phyloP scores from a whole-genome alignment of 2,888 invertebrate species.

The Ectropis crepuscularia region DNA sequence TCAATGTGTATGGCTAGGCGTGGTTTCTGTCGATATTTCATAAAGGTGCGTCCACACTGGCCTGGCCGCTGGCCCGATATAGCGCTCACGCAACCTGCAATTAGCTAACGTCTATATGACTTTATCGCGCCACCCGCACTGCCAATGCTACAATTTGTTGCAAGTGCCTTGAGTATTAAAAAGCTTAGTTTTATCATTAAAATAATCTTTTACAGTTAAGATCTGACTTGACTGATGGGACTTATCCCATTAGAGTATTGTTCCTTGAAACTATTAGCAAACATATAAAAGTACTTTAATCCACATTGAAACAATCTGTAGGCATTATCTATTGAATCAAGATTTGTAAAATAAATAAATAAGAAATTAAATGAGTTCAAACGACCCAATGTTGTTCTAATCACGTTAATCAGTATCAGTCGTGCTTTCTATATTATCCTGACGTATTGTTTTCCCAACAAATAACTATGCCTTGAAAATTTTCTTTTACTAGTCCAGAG shows the following conservation, averaged over 20 bases:
- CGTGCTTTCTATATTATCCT: no score
- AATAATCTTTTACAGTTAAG: neutral
- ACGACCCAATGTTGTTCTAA: no score
- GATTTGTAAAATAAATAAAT: no score
- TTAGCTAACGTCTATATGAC: constrained; percentile 59
- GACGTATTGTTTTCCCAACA: no score
- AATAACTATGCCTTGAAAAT: no score
- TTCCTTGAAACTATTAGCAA: neutral
- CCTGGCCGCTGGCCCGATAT: constrained; percentile 33
- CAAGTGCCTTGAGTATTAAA: constrained; percentile 15
- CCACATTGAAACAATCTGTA: no score
- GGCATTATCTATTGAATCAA: no score
- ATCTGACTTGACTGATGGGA: no score
- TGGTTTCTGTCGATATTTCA: constrained; percentile 39
- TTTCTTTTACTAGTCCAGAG: no score
- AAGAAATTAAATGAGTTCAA: no score
- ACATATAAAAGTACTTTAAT: no score
- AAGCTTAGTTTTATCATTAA: constrained; percentile 2
- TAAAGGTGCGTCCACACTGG: constrained; percentile 45
- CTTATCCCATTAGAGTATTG: neutral
- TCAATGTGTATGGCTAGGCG: constrained; percentile 37
- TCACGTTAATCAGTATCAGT: no score
- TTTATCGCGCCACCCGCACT: constrained; percentile 50
- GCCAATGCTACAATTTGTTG: constrained; percentile 25
- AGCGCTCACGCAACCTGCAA: constrained; percentile 44